Evolutionary conservation across 2,113 vertebrate genomes (phyloP), one percentile per base, ranked within the genome.

Genomic region (Theristicus caerulescens): DNA sequence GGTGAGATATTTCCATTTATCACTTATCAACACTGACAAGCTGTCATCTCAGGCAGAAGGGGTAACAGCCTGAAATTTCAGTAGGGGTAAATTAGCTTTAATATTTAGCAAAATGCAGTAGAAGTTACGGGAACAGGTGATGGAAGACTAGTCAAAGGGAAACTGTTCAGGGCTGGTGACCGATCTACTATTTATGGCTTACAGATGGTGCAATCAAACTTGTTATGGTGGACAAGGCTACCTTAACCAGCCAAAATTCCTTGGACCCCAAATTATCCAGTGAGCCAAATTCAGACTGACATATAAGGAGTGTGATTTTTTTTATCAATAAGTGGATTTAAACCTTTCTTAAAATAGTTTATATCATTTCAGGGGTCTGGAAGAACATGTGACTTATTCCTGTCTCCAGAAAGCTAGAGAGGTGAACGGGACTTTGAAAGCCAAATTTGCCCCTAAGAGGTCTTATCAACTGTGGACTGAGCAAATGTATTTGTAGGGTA

Each of bases 11-110:
- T 94, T 95, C 85, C 73, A 67, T 95, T 94, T 62, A 86, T 96
- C 70, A 91, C 66, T 97, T 93, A 92, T n/a, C 84, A 90, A 92
- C 92, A 93, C 40, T 44, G 74, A 93, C 61, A 97, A 90, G 83
- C 79, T 96, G 80, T 88, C 92, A 97, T 76, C 67, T 81, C 94
- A 86, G 76, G 90, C 66, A 96, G 92, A 78, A 78, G 46, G 72
- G 62, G 78, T 89, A 96, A 92, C 42, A 55, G 82, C 47, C 69
- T 93, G 94, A 85, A 89, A 88, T 14, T 92, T 71, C 40, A 77
- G 34, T 31, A 93, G 36, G 40, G 86, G 89, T 89, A 96, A 91
- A 82, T 86, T 46, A 97, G 62, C 62, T 86, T 66, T 90, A 95
- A 83, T 94, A 86, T 94, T 87, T 89, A 96, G 58, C 52, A 55